These are phyloP conservation scores for Torymus texanus DNA, from an alignment of 2,888 invertebrate genomes.

Conservation along the genomic window DNA sequence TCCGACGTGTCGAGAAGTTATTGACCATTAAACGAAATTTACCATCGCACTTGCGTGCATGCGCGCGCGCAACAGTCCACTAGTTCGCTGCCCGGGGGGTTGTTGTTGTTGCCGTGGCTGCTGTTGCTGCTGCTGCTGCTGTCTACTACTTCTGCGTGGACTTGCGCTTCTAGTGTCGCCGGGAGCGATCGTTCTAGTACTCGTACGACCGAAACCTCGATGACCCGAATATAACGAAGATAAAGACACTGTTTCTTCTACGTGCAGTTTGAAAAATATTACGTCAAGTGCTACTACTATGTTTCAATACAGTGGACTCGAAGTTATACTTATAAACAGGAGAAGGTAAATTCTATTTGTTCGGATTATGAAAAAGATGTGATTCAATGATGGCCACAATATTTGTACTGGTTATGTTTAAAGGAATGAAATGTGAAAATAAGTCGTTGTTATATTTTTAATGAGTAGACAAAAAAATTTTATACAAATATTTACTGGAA, in stretches of 20 bases:
- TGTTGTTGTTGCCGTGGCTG: slow-evolving; percentile 5
- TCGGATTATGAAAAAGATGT: too few species aligned
- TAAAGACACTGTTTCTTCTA: neutral
- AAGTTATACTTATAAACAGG: too few species aligned
- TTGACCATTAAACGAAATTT: slow-evolving; percentile 59
- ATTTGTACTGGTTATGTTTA: too few species aligned
- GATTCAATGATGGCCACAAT: too few species aligned
- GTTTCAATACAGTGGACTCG: too few species aligned
- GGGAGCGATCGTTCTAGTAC: neutral
- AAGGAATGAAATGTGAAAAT: too few species aligned
- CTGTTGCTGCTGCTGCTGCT: neutral
- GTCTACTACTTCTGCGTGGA: neutral
- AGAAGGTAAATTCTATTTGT: too few species aligned
- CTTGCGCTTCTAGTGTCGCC: neutral
- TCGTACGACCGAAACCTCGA: neutral
- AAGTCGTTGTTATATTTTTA: too few species aligned
- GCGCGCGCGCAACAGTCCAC: slow-evolving; percentile 18
- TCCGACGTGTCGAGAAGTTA: slow-evolving; percentile 54
- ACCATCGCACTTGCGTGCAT: slow-evolving; percentile 41
- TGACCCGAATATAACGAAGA: neutral
- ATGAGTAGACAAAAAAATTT: too few species aligned
- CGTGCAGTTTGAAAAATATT: too few species aligned
- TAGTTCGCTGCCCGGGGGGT: slow-evolving; percentile 15
- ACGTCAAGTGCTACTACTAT: too few species aligned
- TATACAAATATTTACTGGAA: too few species aligned